Evolutionary conservation across 1,140 invertebrate genomes (phyloP).

Genomic region (Nilaparvata lugens): DNA sequence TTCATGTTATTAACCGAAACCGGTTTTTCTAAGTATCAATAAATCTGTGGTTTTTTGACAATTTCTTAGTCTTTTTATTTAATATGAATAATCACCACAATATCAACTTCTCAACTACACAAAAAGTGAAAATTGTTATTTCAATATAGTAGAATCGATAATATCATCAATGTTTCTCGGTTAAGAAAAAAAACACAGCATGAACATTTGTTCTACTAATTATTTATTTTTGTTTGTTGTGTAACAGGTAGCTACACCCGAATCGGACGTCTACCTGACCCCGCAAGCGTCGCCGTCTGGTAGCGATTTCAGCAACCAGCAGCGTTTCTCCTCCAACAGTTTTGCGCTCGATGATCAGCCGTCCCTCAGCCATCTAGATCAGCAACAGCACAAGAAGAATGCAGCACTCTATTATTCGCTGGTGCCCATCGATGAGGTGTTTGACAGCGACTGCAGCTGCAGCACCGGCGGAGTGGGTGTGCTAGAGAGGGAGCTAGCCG

Average conservation of each 20-base stretch:
- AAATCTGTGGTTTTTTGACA: too few relatives aligned
- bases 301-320: not conserved
- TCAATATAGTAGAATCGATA: too few relatives aligned
- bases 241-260: conserved; percentile 15
- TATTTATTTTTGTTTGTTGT: too few relatives aligned
- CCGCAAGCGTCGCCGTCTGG: conserved; percentile 21
- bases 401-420: conserved; percentile 25
- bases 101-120: too few relatives aligned
- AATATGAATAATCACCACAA: too few relatives aligned
- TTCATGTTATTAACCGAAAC: too few relatives aligned
- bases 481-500: conserved; percentile 28
- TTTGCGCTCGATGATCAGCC: not conserved
- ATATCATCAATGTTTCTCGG: too few relatives aligned
- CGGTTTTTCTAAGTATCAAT: too few relatives aligned
- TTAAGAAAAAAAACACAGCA: too few relatives aligned
- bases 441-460: conserved; percentile 3
- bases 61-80: too few relatives aligned
- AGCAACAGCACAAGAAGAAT: conserved; percentile 2
- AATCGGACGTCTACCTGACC: conserved; percentile 25
- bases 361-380: not conserved
- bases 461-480: conserved; percentile 8
- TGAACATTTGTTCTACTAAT: too few relatives aligned
- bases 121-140: too few relatives aligned
- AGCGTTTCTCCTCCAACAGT: conserved; percentile 7
- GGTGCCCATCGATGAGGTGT: conserved; percentile 27